Conservation (phyloP, 1,140 invertebrate species). For the Cephus cinctus region DNA sequence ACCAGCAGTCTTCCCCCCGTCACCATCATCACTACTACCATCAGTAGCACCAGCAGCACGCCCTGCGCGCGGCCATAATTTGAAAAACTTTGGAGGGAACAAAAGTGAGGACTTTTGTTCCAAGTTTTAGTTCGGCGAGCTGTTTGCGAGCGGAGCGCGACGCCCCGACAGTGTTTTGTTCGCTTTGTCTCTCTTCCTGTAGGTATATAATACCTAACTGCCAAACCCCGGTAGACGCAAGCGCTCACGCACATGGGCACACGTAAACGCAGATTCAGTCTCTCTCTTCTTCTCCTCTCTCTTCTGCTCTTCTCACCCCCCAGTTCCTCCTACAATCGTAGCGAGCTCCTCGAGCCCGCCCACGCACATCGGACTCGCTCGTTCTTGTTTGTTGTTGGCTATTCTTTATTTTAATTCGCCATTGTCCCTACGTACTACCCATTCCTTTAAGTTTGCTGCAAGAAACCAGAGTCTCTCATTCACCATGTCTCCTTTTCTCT, state of each 20-base stretch:
- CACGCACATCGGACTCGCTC: not conserved
- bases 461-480: too few relatives aligned
- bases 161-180: slow-evolving; percentile 53
- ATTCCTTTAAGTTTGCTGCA: too few relatives aligned
- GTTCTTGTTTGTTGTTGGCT: too few relatives aligned
- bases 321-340: not conserved
- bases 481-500: too few relatives aligned
- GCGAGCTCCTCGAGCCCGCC: not conserved
- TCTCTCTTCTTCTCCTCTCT: slow-evolving; percentile 22
- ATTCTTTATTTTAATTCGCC: too few relatives aligned
- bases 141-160: slow-evolving; percentile 45
- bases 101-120: slow-evolving; percentile 55
- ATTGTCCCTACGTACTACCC: too few relatives aligned
- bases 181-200: slow-evolving; percentile 52
- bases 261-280: slow-evolving; percentile 6
- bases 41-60: too few relatives aligned
- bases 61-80: slow-evolving; percentile 41
- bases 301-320: slow-evolving; percentile 8
- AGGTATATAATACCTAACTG: slow-evolving; percentile 36
- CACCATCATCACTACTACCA: slow-evolving; percentile 23
- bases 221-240: slow-evolving; percentile 8
- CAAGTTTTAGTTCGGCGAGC: slow-evolving; percentile 45
- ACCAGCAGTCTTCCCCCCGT: slow-evolving; percentile 21
- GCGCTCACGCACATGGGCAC: slow-evolving; percentile 17
- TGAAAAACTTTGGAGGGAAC: slow-evolving; percentile 51